Conservation (phyloP, 1,140 invertebrate genomes). For the Tetragnatha versicolor region DNA sequence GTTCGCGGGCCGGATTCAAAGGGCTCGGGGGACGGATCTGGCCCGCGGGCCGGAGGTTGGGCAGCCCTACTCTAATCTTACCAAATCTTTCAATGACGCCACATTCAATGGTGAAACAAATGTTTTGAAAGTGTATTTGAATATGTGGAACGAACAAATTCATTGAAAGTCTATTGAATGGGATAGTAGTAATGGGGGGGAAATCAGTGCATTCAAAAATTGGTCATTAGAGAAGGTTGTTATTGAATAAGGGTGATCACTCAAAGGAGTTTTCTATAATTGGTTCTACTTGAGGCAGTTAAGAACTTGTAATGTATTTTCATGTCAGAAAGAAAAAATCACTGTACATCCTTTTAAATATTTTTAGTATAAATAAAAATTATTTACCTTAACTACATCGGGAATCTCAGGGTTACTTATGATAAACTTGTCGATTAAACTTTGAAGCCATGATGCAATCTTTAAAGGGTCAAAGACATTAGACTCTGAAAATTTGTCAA, state of each 20-base stretch:
- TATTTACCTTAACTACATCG: not conserved
- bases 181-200: no score
- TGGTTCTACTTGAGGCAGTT: not conserved
- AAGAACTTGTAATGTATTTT: not conserved
- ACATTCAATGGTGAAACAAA: no score
- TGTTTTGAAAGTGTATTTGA: no score
- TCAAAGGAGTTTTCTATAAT: not conserved
- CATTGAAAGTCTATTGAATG: no score
- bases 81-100: no score
- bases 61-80: no score
- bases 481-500: not conserved
- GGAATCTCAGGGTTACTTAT: not conserved
- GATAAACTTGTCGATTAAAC: constrained; percentile 8
- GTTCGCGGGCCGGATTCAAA: no score
- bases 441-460: constrained; percentile 10
- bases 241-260: not conserved
- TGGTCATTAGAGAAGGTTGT: not conserved
- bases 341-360: not conserved
- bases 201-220: not conserved
- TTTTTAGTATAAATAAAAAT: not conserved
- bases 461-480: not conserved
- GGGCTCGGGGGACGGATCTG: no score
- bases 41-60: no score
- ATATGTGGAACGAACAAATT: no score
- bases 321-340: not conserved